Evolutionary conservation across 2,888 invertebrate species (phyloP), one percentile per base, ranked within the genome.

Genomic region (Cataglyphis albicans): DNA sequence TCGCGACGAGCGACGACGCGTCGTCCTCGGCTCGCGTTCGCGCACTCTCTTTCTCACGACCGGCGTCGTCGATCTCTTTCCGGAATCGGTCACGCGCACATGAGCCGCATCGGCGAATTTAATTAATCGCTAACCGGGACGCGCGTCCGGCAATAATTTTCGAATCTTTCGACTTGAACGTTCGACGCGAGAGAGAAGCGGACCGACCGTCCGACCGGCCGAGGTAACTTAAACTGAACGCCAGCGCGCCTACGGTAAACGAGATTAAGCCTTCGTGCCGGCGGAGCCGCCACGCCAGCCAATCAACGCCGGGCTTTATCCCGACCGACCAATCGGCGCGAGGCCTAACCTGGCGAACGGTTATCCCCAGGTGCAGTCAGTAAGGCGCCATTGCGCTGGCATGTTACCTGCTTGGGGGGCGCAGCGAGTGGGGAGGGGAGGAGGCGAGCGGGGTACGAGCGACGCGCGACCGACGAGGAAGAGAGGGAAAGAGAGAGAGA

Each of bases 211-310:
- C 90, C 93, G 92, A 92, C 88, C 90, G 89, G 90, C 93, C 88
- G 92, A 92, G 92, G 93, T 93, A 92, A 93, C 92, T 93, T 91
- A 92, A 93, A 93, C 93, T 93, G 93, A 93, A 91, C 90, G 89
- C 89, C 90, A 91, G 91, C 91, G 91, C 92, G 91, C 90, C 91
- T 92, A 93, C 93, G 93, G 93, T 92, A 93, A 93, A 93, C 91
- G 92, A 93, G 93, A 94, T 93, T 93, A 92, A 91, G 92, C 92
- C 92, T 89, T 87, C 89, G 85, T 84, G 74, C 87, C 82, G 81
- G 70, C 84, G 81, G 88, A 89, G 86, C 87, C 85, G 63, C 41
- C 35, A 15, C 68, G 48, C 25, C 73, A 64, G 65, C 86, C 91
- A 91, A 91, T 90, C 81, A 21, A 35, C 74, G 74, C 2, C 9